A percentile compares a stretch with the other conserved stretches of the same genome.
Conservation (phyloP, 64 coral and sea anemone genomes). For the Pocillopora verrucosa region DNA sequence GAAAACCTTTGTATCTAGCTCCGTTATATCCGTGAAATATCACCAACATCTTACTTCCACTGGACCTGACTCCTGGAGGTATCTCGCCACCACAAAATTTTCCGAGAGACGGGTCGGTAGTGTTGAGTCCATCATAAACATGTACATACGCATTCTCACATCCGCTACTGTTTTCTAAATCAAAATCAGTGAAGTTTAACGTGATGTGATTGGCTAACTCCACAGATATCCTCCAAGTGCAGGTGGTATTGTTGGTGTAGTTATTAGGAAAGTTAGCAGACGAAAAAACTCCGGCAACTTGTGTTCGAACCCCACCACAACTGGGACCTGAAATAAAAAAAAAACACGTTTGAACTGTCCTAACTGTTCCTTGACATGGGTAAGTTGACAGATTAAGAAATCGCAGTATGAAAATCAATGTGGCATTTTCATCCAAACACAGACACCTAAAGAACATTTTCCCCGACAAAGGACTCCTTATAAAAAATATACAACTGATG, state of each 20-base stretch:
- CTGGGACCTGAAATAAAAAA: constrained; percentile 44
- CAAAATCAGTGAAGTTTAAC: constrained; percentile 80
- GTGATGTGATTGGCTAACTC: constrained; percentile 64
- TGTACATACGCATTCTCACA: constrained; percentile 57
- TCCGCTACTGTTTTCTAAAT: constrained; percentile 42
- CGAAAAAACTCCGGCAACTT: constrained; percentile 76
- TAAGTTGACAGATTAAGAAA: no score
- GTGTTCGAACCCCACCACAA: constrained; percentile 63
- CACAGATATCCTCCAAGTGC: constrained; percentile 68
- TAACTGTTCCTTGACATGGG: neutral
- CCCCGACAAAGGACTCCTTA: no score
- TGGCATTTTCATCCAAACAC: no score
- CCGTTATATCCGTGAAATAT: constrained; percentile 40
- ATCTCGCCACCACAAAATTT: constrained; percentile 64
- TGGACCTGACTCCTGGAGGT: constrained; percentile 53
- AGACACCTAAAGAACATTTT: no score
- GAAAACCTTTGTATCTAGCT: constrained; percentile 65
- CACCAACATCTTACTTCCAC: constrained; percentile 63
- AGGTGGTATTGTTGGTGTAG: constrained; percentile 57
- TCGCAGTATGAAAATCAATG: no score
- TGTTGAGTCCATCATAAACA: constrained; percentile 69
- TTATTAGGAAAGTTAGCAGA: constrained; percentile 52
- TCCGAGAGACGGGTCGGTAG: constrained; percentile 53
- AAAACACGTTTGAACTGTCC: neutral
- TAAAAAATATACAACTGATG: no score